phyloP scores from a whole-genome alignment of 37 sponge, comb jelly and placozoan genomes.

The Hormiphora californensis region DNA sequence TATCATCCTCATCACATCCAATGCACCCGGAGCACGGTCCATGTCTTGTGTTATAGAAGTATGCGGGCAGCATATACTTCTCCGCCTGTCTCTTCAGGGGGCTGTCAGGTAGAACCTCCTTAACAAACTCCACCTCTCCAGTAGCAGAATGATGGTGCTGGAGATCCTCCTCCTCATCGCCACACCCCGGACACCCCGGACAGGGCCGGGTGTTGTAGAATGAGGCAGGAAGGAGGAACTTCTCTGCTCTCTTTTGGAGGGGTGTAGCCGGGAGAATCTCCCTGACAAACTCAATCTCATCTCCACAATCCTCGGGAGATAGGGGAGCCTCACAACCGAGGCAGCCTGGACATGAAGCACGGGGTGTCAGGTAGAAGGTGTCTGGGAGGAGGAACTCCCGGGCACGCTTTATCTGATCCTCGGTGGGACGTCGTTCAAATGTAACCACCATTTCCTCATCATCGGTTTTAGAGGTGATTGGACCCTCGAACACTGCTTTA shows the following conservation, averaged over 20 bases:
- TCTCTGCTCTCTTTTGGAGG: not conserved
- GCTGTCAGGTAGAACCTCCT: slow-evolving; percentile 1
- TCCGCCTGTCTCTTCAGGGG: slow-evolving; percentile 15
- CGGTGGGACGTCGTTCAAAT: not conserved
- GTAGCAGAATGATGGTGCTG: not conserved
- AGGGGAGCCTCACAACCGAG: not conserved
- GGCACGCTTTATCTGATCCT: not conserved
- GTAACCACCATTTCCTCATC: not conserved
- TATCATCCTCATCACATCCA: not conserved
- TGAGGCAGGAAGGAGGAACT: slow-evolving; percentile 23
- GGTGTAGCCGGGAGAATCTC: slow-evolving; percentile 14
- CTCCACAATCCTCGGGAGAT: not conserved
- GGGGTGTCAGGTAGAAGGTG: slow-evolving; percentile 19
- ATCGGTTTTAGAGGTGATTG: not conserved
- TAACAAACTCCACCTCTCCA: not conserved
- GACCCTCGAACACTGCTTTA: slow-evolving; percentile 63
- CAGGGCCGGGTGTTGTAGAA: slow-evolving; percentile 25
- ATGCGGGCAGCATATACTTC: not conserved
- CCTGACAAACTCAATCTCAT: not conserved
- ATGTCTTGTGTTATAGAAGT: not conserved
- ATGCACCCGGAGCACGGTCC: not conserved
- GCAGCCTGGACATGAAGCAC: not conserved
- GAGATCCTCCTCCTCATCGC: not conserved
- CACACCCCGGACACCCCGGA: slow-evolving; percentile 9
- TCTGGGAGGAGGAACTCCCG: not conserved